Evolutionary conservation across 1,140 invertebrate genomes (phyloP).

Genomic region (Vollenhovia emeryi): DNA sequence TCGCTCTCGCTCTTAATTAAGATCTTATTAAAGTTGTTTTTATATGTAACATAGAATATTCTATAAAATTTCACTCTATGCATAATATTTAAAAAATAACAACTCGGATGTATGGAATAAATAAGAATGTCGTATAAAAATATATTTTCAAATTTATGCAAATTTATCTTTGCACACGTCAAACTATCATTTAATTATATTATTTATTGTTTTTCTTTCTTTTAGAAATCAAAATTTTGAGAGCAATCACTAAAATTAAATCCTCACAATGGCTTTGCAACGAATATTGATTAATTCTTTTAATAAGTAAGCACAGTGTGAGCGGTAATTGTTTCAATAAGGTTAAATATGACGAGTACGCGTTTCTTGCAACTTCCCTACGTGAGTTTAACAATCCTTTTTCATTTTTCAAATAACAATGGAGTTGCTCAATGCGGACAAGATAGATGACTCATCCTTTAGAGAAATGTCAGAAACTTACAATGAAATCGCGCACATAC

Average conservation of each 20-base stretch:
- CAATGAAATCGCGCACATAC: constrained; percentile 1
- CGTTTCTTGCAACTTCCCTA: neutral
- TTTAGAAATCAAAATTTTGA: neutral
- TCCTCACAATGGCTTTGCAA: neutral
- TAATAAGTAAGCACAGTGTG: neutral
- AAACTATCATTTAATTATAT: neutral
- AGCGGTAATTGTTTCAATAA: neutral
- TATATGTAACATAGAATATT: too few species aligned
- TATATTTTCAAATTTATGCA: neutral
- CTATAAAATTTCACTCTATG: too few species aligned
- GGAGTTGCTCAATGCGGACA: neutral
- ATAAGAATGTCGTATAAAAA: neutral
- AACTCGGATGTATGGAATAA: neutral
- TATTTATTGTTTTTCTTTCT: neutral
- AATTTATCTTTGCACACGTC: neutral
- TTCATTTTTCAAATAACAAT: neutral
- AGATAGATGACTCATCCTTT: neutral
- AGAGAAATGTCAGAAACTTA: neutral
- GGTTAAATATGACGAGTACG: neutral
- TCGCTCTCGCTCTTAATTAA: neutral
- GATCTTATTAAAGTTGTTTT: neutral
- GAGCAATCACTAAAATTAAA: too few species aligned
- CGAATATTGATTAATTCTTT: neutral
- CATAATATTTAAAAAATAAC: neutral
- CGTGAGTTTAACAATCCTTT: neutral